These are phyloP conservation scores for Aratinga solstitialis DNA, from an alignment of 2,797 vertebrate species.

Conservation along the genomic window DNA sequence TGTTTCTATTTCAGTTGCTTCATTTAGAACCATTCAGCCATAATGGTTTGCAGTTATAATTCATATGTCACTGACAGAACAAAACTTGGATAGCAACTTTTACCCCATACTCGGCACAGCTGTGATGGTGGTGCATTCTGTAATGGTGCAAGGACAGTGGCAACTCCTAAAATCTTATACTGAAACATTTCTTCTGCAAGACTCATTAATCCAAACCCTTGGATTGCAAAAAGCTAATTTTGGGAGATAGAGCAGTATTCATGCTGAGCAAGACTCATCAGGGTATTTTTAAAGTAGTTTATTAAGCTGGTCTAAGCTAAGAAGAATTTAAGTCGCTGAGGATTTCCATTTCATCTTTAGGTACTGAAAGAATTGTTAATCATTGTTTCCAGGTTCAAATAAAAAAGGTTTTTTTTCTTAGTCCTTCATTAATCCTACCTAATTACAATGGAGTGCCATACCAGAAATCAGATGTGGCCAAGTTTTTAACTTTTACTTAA, in stretches of 20 bases:
- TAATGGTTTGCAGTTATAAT: not conserved
- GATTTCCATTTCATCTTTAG: not conserved
- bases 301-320: not conserved
- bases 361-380: not conserved
- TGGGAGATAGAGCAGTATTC: not conserved
- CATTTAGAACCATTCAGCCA: not conserved
- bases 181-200: not conserved
- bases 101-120: not conserved
- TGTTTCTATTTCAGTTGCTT: not conserved
- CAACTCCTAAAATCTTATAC: not conserved
- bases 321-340: not conserved
- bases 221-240: not conserved
- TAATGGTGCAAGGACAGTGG: not conserved
- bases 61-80: not conserved
- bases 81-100: not conserved
- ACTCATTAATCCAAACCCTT: not conserved
- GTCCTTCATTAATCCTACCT: not conserved
- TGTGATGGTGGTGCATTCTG: not conserved
- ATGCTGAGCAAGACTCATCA: not conserved
- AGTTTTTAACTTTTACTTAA: not conserved
- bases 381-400: not conserved
- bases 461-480: not conserved
- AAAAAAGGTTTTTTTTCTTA: not conserved
- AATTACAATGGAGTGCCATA: not conserved
- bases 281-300: not conserved